Base-by-base conservation (phyloP, 2,797 vertebrate species). In the Amblyraja radiata region DNA sequence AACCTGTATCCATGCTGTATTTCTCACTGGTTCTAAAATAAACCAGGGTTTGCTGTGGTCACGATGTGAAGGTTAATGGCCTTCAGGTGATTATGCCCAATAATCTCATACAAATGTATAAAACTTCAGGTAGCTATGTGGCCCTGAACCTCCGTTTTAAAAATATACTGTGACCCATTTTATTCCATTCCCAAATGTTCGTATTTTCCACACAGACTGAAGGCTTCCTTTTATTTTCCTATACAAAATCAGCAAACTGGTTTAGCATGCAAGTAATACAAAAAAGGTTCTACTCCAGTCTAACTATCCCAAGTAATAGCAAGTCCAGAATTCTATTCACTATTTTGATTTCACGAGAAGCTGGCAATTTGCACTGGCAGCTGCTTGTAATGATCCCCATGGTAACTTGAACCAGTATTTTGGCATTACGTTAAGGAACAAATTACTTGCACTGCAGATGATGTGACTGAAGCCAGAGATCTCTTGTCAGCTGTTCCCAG, bases 331-430 rank as follows among this genome's bases (percentile, higher is more conserved):
- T 88, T 88, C 63, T 88, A 32, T 68, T 88, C 61, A 65, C 61
- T 86, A 86, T 65, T 68, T 88, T n/a, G n/a, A 65, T 86, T 63
- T 32, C 63, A 8, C 9, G n/a, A 65, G 83, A 68, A 88, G 28
- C 63, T 88, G 63, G 84, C 84, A 68, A 16, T 36, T 63, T 88
- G 63, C 61, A 68, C 61, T 18, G 63, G 63, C 84, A 88, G 84
- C 84, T 88, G 84, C 7, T 1, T 88, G n/a, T 23, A 65, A 88
- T 21, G 0, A 63, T 88, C 36, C 36, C 84, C 39, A 88, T 88
- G 84, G 84, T 88, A 36, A 88, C 61, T 88, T 88, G 63, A 88
- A 65, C 63, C 84, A 68, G 61, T 68, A 65, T 63, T 88, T 68
- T 88, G 84, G 84, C 84, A 88, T 88, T 61, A 65, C 83, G 63